Percentiles rank a stretch among this genome's conserved stretches.
phyloP scores from a whole-genome alignment of 1,140 invertebrate genomes.

The Lepidurus couesii region DNA sequence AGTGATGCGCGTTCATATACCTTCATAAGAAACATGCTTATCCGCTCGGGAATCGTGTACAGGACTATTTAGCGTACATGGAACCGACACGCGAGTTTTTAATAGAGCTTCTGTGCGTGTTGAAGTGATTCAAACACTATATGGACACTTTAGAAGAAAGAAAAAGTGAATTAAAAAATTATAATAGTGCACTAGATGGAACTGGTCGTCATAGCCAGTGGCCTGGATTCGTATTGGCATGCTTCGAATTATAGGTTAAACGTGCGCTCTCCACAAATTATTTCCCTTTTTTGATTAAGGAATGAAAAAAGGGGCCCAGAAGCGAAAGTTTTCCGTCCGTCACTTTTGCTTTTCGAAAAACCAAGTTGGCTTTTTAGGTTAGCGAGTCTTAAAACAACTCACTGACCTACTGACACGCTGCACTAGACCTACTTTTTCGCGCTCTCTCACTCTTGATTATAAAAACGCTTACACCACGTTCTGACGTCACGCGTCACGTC shows the following conservation, averaged over 20 bases:
- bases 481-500: background rate
- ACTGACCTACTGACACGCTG: constrained; percentile 10
- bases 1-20: no score
- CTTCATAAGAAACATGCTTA: no score
- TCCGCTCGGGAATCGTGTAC: no score
- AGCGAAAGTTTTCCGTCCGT: background rate
- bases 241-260: no score
- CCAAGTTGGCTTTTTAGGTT: constrained; percentile 1
- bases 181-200: background rate
- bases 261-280: no score
- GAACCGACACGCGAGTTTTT: no score
- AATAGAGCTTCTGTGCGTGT: no score
- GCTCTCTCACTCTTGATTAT: background rate
- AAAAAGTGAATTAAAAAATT: no score
- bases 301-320: background rate
- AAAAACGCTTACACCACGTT: background rate
- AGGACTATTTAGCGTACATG: no score
- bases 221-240: background rate
- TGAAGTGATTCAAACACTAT: no score
- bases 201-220: background rate
- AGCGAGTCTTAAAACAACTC: background rate
- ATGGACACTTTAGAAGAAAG: no score
- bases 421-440: background rate
- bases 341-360: background rate
- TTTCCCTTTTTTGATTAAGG: no score